Conservation (phyloP, 2,797 vertebrate species). For the Lophotriccus pileatus region DNA sequence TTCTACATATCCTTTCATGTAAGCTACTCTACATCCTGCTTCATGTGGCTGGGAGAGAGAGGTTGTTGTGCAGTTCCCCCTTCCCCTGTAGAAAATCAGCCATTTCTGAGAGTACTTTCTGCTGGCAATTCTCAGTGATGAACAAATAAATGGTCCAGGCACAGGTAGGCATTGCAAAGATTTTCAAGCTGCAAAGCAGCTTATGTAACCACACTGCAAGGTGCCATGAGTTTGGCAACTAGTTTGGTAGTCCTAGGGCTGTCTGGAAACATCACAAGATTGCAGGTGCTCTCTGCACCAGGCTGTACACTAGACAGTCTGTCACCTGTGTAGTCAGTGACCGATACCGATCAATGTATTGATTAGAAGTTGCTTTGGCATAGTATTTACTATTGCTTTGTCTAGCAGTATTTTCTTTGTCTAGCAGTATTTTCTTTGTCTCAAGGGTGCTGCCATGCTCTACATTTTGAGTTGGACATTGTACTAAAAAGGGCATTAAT, state of each 20-base stretch:
- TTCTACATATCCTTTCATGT: background rate
- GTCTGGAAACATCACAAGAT: background rate
- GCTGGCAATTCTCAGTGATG: accelerated
- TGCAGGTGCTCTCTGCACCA: accelerated
- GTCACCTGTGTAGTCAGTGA: background rate
- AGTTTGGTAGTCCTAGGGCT: background rate
- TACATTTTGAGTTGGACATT: background rate
- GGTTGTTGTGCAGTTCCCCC: background rate
- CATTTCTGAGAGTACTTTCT: background rate
- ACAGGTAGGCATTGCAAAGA: accelerated
- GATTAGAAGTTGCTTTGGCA: background rate
- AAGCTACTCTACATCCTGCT: background rate
- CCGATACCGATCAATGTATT: background rate
- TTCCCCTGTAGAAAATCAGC: background rate
- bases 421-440: background rate
- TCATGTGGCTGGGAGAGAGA: background rate
- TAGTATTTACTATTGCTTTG: background rate
- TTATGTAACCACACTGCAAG: background rate
- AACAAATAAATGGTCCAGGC: accelerated
- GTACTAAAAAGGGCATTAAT: background rate
- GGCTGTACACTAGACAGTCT: background rate
- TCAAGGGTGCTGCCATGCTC: background rate
- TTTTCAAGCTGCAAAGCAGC: background rate
- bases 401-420: no score
- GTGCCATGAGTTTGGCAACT: background rate